A percentile compares a stretch with the other conserved stretches of the same genome.
Evolutionary conservation across 2,797 vertebrate species (phyloP).

Genomic region (Alectoris magna): DNA sequence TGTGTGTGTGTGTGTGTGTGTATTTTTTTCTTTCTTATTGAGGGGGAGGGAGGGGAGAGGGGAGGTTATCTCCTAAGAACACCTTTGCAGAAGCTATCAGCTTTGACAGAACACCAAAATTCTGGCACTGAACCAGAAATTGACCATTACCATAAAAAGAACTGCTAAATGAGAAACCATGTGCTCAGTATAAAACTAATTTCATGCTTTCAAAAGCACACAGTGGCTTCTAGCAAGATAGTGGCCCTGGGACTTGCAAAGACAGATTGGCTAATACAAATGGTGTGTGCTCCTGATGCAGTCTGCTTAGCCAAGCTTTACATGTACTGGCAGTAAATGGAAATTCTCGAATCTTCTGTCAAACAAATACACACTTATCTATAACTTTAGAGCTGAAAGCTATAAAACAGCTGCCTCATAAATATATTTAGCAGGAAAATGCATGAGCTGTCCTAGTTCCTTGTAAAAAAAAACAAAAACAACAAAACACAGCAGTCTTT

Average conservation of each 20-base stretch:
- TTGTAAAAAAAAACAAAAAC: conserved; percentile 55
- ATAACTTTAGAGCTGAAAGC: conserved; percentile 75
- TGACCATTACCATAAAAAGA: conserved; percentile 88
- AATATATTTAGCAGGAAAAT: conserved; percentile 75
- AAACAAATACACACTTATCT: conserved; percentile 79
- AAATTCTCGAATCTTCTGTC: conserved; percentile 81
- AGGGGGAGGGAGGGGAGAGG: no score
- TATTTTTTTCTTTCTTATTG: background rate
- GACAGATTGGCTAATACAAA: conserved; percentile 84
- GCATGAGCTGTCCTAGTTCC: conserved; percentile 71
- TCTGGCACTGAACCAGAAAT: conserved; percentile 81
- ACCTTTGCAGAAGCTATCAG: conserved; percentile 81
- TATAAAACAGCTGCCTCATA: conserved; percentile 78
- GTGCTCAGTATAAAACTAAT: conserved; percentile 87
- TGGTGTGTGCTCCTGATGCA: conserved; percentile 78
- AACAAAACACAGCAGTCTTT: conserved; percentile 26
- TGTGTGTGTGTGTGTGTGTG: background rate
- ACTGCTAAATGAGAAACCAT: conserved; percentile 83
- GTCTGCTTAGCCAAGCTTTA: conserved; percentile 82
- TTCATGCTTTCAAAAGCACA: conserved; percentile 90
- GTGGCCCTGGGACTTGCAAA: conserved; percentile 85
- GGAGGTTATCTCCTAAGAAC: conserved; percentile 78
- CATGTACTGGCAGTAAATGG: conserved; percentile 77
- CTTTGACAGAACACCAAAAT: conserved; percentile 76
- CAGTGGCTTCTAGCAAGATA: conserved; percentile 84